Conservation (phyloP, 2,888 invertebrate species). For the Xestia c-nigrum region DNA sequence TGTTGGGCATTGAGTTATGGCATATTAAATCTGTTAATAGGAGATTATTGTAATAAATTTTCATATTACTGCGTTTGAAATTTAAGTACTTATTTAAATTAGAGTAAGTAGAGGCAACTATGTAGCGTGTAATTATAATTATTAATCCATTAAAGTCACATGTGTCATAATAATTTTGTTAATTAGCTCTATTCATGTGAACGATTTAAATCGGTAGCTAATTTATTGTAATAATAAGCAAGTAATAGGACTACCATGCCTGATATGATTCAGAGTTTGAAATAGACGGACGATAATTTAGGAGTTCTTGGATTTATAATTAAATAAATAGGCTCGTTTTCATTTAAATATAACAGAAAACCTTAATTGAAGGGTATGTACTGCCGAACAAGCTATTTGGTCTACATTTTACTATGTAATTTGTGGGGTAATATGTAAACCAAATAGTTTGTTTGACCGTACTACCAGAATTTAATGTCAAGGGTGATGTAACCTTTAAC, state of each 20-base stretch:
- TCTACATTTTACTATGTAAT: too few relatives aligned
- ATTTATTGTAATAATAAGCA: background rate
- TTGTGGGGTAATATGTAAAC: too few relatives aligned
- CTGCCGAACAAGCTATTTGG: too few relatives aligned
- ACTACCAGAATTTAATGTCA: background rate
- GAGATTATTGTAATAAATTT: constrained; percentile 50
- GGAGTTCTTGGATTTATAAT: background rate
- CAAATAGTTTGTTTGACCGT: background rate
- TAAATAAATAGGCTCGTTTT: background rate
- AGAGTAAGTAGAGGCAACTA: constrained; percentile 32
- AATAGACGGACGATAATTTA: background rate
- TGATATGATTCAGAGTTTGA: background rate
- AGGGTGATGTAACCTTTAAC: background rate
- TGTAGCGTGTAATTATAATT: constrained; percentile 5
- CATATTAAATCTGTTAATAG: constrained; percentile 56
- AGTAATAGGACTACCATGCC: background rate
- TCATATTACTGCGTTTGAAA: background rate
- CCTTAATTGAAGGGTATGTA: background rate
- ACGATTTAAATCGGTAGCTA: too few relatives aligned
- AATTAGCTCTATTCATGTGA: background rate
- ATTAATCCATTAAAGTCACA: background rate
- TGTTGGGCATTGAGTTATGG: constrained; percentile 58
- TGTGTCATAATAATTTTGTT: constrained; percentile 25
- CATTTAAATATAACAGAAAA: background rate
- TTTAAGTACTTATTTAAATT: constrained; percentile 42